Conservation (phyloP, 1,140 invertebrate genomes). For the Drosophila tristis region DNA sequence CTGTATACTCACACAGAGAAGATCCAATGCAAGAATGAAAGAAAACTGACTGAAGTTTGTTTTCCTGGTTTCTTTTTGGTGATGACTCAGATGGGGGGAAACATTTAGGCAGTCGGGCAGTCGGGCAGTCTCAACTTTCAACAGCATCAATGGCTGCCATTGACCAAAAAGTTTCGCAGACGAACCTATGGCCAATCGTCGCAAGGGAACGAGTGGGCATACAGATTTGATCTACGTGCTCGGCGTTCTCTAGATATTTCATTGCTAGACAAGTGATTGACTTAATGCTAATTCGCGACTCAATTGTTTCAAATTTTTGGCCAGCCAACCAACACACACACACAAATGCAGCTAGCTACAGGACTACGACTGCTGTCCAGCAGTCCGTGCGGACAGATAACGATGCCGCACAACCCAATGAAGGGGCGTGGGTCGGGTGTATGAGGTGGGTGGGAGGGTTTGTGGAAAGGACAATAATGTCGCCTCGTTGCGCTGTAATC, state of each 20-base stretch:
- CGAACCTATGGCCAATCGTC: too few relatives aligned
- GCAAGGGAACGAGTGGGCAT: too few relatives aligned
- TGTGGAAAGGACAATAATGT: conserved; percentile 53
- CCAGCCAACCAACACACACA: conserved; percentile 9
- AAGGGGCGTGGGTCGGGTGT: neutral
- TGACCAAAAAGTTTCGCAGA: too few relatives aligned
- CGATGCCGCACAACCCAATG: neutral
- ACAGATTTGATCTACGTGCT: conserved; percentile 26
- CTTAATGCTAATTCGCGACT: conserved; percentile 63
- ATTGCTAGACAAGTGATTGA: conserved; percentile 55
- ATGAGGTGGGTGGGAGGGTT: neutral
- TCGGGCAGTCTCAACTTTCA: too few relatives aligned
- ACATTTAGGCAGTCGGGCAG: too few relatives aligned
- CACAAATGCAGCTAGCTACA: conserved; percentile 38
- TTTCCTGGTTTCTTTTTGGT: too few relatives aligned
- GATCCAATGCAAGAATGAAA: too few relatives aligned
- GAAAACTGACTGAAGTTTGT: too few relatives aligned
- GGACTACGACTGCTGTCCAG: conserved; percentile 1
- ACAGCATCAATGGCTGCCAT: too few relatives aligned
- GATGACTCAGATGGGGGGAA: too few relatives aligned
- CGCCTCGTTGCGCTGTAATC: conserved; percentile 71
- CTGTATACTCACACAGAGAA: too few relatives aligned
- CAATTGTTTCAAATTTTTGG: conserved; percentile 62
- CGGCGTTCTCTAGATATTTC: conserved; percentile 41
- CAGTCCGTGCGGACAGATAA: neutral